phyloP scores from a whole-genome alignment of 2,888 invertebrate genomes.

The Drosophila nr. fundita region DNA sequence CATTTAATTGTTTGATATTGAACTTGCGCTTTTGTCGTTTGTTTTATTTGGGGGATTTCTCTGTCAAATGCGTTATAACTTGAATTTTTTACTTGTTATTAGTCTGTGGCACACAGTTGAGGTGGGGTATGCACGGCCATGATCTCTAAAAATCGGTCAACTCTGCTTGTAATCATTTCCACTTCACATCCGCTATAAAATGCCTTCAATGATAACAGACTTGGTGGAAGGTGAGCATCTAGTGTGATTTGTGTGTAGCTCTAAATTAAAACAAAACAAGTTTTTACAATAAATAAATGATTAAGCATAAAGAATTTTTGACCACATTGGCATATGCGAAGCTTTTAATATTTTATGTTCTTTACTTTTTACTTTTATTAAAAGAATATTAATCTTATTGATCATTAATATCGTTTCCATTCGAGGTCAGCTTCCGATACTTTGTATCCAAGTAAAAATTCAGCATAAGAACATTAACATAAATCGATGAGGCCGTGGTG shows the following conservation, averaged over 20 bases:
- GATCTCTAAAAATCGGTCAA: conserved; percentile 57
- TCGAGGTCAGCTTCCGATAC: conserved; percentile 22
- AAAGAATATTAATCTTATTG: background rate
- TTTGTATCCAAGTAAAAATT: conserved; percentile 4
- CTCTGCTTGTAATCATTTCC: conserved; percentile 43
- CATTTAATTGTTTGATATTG: conserved; percentile 46
- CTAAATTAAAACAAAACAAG: conserved; percentile 46
- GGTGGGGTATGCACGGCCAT: conserved; percentile 45
- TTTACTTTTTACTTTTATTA: conserved; percentile 3
- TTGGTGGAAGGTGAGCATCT: conserved; percentile 66
- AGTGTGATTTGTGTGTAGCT: conserved; percentile 13
- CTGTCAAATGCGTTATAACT: conserved; percentile 44
- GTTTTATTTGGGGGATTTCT: conserved; percentile 17
- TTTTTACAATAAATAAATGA: conserved; percentile 44
- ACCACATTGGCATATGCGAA: conserved; percentile 1
- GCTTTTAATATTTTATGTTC: conserved; percentile 10
- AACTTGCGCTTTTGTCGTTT: conserved; percentile 18
- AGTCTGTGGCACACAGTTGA: conserved; percentile 5
- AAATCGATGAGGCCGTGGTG: background rate
- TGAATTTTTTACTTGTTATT: conserved; percentile 29
- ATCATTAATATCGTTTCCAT: conserved; percentile 4
- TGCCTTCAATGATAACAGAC: conserved; percentile 66
- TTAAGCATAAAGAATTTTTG: conserved; percentile 17
- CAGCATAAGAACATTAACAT: conserved; percentile 19
- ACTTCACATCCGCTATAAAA: conserved; percentile 46